Conservation (phyloP, 2,797 vertebrate genomes). For the Benthosema pterotum region DNA sequence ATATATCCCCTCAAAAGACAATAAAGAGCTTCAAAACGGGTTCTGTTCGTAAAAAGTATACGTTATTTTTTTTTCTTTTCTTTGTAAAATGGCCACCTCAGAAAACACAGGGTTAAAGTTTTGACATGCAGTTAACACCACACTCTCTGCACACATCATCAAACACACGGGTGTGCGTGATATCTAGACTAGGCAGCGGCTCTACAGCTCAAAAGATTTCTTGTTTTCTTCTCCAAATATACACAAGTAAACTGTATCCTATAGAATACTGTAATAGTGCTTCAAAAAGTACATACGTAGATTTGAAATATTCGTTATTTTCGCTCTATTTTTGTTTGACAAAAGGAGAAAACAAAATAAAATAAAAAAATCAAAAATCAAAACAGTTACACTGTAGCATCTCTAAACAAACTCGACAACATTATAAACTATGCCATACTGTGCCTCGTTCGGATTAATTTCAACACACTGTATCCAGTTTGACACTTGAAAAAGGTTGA, state of each 20-base stretch:
- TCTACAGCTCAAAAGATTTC: conserved; percentile 83
- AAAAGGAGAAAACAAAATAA: no score
- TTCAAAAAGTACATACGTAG: conserved; percentile 82
- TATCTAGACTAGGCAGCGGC: conserved; percentile 83
- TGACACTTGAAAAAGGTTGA: conserved; percentile 79
- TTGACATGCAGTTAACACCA: conserved; percentile 86
- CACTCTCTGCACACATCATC: conserved; percentile 82
- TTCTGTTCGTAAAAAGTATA: conserved; percentile 75
- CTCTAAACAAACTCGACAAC: conserved; percentile 84
- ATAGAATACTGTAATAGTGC: conserved; percentile 84
- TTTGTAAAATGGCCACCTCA: conserved; percentile 83
- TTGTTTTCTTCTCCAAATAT: conserved; percentile 83
- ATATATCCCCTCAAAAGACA: conserved; percentile 51
- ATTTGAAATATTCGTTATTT: conserved; percentile 81
- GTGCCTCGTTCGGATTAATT: conserved; percentile 78
- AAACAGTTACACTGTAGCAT: conserved; percentile 72
- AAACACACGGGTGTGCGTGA: conserved; percentile 82
- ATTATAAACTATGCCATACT: conserved; percentile 84
- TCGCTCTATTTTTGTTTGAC: conserved; percentile 73
- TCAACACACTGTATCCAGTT: conserved; percentile 71
- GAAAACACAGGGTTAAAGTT: conserved; percentile 82
- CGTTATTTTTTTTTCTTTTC: no score
- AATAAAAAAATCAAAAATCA: conserved; percentile 71
- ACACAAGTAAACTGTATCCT: conserved; percentile 83
- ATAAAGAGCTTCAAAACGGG: conserved; percentile 50